These are phyloP conservation scores for Molossus alvarezi DNA, from an alignment of 2,797 vertebrate genomes.

Conservation along the genomic window DNA sequence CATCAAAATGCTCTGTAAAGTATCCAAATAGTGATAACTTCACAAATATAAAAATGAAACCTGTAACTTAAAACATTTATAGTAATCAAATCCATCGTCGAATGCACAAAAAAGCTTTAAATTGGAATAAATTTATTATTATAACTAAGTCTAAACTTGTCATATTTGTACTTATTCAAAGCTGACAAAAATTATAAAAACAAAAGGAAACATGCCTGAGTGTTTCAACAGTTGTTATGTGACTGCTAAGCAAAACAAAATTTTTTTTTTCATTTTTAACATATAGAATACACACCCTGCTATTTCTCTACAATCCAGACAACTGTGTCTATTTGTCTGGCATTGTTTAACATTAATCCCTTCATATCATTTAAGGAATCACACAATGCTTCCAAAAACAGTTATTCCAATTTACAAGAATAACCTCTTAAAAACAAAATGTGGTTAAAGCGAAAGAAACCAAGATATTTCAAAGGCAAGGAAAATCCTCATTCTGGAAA, in stretches of 20 bases:
- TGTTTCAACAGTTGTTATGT: background rate
- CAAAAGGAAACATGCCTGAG: background rate
- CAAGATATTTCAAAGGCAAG: slow-evolving; percentile 42
- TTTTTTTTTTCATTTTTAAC: background rate
- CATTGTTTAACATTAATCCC: slow-evolving; percentile 60
- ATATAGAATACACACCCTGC: background rate
- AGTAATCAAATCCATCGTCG: slow-evolving; percentile 31
- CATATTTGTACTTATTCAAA: slow-evolving; percentile 57
- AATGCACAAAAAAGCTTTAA: slow-evolving; percentile 57
- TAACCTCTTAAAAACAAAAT: slow-evolving; percentile 64
- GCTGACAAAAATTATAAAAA: slow-evolving; percentile 55
- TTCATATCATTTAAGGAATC: slow-evolving; percentile 52
- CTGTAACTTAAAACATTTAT: slow-evolving; percentile 38
- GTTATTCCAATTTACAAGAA: slow-evolving; percentile 55
- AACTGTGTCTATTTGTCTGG: background rate
- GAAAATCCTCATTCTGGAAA: slow-evolving; percentile 65
- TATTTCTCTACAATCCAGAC: slow-evolving; percentile 54
- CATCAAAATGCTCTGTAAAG: slow-evolving; percentile 54
- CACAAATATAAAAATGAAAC: slow-evolving; percentile 30
- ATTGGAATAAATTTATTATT: slow-evolving; percentile 39
- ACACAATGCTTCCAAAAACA: slow-evolving; percentile 62
- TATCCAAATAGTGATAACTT: background rate
- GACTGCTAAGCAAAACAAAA: slow-evolving; percentile 33
- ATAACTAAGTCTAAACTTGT: slow-evolving; percentile 41
- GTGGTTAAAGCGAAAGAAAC: slow-evolving; percentile 41